These are phyloP conservation scores for Chaitophorus viminalis DNA, from an alignment of 2,888 invertebrate species.

Conservation along the genomic window DNA sequence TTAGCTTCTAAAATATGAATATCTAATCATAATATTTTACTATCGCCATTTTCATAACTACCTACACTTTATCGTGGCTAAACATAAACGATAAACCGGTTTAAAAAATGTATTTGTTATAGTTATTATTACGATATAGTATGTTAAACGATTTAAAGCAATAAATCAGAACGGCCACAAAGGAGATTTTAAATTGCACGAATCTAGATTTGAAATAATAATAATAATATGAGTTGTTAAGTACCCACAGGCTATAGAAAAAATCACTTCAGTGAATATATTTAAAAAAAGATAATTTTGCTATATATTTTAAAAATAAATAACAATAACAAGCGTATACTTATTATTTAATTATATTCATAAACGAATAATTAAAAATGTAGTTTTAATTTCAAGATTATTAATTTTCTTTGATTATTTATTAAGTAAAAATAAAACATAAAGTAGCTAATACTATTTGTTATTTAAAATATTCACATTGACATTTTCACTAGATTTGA, in stretches of 20 bases:
- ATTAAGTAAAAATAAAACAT: not conserved
- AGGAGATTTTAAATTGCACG: slow-evolving; percentile 32
- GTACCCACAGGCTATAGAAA: not conserved
- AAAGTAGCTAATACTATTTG: not conserved
- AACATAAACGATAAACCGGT: slow-evolving; percentile 37
- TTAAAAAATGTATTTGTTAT: slow-evolving; percentile 10
- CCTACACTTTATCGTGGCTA: not conserved
- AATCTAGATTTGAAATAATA: slow-evolving; percentile 24
- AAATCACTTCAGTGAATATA: not conserved
- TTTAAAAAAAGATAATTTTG: not conserved
- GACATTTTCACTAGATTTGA: not conserved
- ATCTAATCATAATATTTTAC: slow-evolving; percentile 10
- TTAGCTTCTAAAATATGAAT: not conserved
- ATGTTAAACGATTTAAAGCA: not conserved
- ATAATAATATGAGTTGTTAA: slow-evolving; percentile 5
- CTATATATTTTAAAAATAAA: not conserved
- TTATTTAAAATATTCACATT: not conserved
- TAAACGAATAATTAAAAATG: not conserved
- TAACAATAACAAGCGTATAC: not conserved
- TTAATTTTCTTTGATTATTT: not conserved
- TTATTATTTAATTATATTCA: not conserved
- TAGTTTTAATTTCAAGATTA: not conserved
- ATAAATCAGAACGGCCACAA: slow-evolving; percentile 39
- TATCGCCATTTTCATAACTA: slow-evolving; percentile 6
- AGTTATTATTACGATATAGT: not conserved